Base-by-base conservation (phyloP, 2,113 vertebrate species). In the Sander lucioperca region DNA sequence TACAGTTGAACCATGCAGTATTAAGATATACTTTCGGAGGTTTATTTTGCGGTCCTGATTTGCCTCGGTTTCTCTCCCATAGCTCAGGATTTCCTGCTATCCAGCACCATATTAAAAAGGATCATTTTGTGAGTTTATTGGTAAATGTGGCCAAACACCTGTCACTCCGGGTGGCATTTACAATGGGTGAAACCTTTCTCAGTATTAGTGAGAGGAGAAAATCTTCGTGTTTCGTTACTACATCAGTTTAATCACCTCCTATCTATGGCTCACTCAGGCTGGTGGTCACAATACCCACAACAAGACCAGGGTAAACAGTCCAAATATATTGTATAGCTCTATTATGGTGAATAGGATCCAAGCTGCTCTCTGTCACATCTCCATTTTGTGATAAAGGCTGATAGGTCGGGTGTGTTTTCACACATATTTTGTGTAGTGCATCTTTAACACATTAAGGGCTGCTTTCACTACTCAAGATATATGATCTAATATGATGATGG, bases 21-120 rank as follows among this genome's bases (percentile, higher is more conserved):
- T 51, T 67, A 61, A 47, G 14, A 3, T n/a, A 15, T 0, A 27
- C 14, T 77, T 51, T 16, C 10, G 16, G 21, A 25, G 43, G 27
- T 80, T 58, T 33, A 19, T 70, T 61, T 50, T 43, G 25, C 48
- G 11, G 12, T 57, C 54, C 56, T 58, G 39, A 67, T 79, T 79
- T 51, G 39, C 5, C 25, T 47, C 3, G 4, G 30, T 39, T 58
- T 65, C 13, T 25, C 5, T 39, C n/a, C 23, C 51, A 64, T 65
- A 77, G 45, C 36, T 75, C n/a, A 69, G 30, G 79, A 23, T 69
- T 65, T 83, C 72, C 69, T 63, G 75, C 61, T 51, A 18, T 79
- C 19, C 1, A 16, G 19, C 7, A 45, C 13, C 43, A 13, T 59
- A 16, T 63, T 12, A 53, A 6, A 58, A 43, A 56, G 18, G 61